Base-by-base conservation (phyloP, 2,113 vertebrate genomes). In the Cathartes aura region DNA sequence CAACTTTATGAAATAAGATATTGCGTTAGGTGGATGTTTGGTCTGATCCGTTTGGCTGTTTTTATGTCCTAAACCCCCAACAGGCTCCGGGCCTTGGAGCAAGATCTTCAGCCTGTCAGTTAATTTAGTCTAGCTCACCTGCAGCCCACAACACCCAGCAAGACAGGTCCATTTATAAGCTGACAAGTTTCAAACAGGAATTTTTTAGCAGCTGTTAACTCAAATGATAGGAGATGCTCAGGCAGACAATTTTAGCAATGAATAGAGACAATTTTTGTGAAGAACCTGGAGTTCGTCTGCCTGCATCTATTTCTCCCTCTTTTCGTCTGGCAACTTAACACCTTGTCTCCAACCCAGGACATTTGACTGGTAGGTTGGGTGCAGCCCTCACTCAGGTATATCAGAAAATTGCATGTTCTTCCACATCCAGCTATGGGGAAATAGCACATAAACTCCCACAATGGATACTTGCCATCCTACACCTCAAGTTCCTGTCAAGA, bases 1-100 rank as follows among this genome's bases (percentile, higher is more conserved):
- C 55, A 85, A 32, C 68, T 66, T 66, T 70, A 74, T 79, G 96
- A 95, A 97, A 97, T n/a, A 55, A 60, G 92, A 97, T 95, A 89
- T 71, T 89, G 90, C 6, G 90, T 63, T 59, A 95, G 87, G 68
- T 43, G 48, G 64, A 74, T 80, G 42, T 55, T 82, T 90, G 68
- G 76, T 79, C 76, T 48, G 84, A 81, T 30, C 67, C 22, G 1
- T 66, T 89, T 84, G 7, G 7, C 56, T 78, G 84, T 1, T 56
- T 93, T 93, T 70, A 40, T 29, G 24, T 63, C 59, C 52, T 45
- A 53, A 96, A 89, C 22, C 73, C 87, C 55, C 64, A 52, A 3
- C 9, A 71, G 80, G 30, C 6, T 63, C 52, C 15, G 30, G 9
- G 34, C 2, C 22, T 71, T 62, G 64, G 68, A 66, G 73, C 10